Evolutionary conservation across 2,888 invertebrate species (phyloP).

Genomic region (Taenaris catops): DNA sequence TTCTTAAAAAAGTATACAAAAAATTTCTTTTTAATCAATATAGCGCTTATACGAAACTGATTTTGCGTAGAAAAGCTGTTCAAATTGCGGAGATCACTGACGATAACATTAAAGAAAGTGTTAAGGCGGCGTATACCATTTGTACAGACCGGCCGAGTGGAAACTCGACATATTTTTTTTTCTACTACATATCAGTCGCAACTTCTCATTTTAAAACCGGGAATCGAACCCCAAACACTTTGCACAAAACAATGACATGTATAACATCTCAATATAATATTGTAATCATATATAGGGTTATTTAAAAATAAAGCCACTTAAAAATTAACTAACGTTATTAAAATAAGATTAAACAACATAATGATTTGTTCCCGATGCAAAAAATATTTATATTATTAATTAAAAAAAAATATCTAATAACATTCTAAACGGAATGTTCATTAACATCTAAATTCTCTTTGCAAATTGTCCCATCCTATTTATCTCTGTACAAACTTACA

Average conservation of each 20-base stretch:
- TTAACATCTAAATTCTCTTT: slow-evolving; percentile 78
- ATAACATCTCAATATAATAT: slow-evolving; percentile 78
- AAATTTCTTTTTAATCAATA: slow-evolving; percentile 8
- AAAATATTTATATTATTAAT: slow-evolving; percentile 62
- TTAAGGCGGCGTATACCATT: slow-evolving; percentile 77
- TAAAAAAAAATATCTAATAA: slow-evolving; percentile 72
- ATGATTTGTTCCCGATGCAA: slow-evolving; percentile 78
- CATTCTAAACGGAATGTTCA: slow-evolving; percentile 78
- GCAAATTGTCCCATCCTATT: slow-evolving; percentile 79
- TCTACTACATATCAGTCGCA: slow-evolving; percentile 75
- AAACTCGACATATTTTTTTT: slow-evolving; percentile 54
- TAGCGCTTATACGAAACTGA: slow-evolving; percentile 11
- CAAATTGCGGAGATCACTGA: slow-evolving; percentile 47
- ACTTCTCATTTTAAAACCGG: slow-evolving; percentile 67
- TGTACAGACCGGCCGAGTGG: slow-evolving; percentile 62
- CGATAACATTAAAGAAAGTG: slow-evolving; percentile 62
- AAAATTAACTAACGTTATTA: slow-evolving; percentile 77
- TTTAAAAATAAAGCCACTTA: slow-evolving; percentile 75
- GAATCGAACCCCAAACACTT: slow-evolving; percentile 65
- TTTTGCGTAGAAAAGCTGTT: slow-evolving; percentile 15
- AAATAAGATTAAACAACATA: slow-evolving; percentile 80
- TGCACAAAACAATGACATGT: slow-evolving; percentile 75
- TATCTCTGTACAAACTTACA: slow-evolving; percentile 75
- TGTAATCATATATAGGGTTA: slow-evolving; percentile 66
- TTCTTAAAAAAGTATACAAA: slow-evolving; percentile 21